phyloP scores from a whole-genome alignment of 2,797 vertebrate species.

The Meda fulgida region DNA sequence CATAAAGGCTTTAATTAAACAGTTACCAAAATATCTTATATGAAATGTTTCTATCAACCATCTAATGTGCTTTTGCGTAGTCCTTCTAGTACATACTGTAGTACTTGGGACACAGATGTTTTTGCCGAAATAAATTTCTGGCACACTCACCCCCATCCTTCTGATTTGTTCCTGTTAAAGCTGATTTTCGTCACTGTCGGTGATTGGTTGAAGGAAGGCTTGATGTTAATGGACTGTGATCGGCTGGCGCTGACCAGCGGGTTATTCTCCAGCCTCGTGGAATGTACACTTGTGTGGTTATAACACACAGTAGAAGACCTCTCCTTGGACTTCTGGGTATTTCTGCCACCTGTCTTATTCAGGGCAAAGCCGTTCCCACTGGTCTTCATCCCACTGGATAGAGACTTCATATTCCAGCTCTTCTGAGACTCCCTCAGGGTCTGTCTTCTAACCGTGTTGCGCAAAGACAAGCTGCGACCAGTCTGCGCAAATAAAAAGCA shows the following conservation, averaged over 20 bases:
- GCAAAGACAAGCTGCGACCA: constrained; percentile 56
- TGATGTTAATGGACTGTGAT: background rate
- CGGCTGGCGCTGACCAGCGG: constrained; percentile 55
- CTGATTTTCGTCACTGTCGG: constrained; percentile 56
- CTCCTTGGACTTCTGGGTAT: background rate
- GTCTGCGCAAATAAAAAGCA: background rate
- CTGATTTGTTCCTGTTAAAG: constrained; percentile 63
- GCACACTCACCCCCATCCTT: constrained; percentile 67
- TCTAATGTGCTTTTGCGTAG: background rate
- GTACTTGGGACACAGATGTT: background rate
- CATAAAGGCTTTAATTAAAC: no score
- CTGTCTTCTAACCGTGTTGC: background rate
- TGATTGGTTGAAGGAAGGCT: constrained; percentile 22
- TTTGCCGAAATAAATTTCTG: background rate
- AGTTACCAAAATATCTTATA: no score
- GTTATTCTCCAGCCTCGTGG: background rate
- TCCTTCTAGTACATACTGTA: background rate
- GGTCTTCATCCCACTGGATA: constrained; percentile 61
- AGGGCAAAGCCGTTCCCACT: constrained; percentile 70
- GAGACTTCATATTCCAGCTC: constrained; percentile 24
- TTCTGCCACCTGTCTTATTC: background rate
- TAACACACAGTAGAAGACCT: background rate
- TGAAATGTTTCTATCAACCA: background rate
- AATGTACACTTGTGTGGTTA: background rate
- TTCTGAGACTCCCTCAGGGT: constrained; percentile 59